A percentile compares a stretch with the other conserved stretches of the same genome.
Conservation (phyloP, 2,113 vertebrate genomes). For the Aptenodytes forsteri region DNA sequence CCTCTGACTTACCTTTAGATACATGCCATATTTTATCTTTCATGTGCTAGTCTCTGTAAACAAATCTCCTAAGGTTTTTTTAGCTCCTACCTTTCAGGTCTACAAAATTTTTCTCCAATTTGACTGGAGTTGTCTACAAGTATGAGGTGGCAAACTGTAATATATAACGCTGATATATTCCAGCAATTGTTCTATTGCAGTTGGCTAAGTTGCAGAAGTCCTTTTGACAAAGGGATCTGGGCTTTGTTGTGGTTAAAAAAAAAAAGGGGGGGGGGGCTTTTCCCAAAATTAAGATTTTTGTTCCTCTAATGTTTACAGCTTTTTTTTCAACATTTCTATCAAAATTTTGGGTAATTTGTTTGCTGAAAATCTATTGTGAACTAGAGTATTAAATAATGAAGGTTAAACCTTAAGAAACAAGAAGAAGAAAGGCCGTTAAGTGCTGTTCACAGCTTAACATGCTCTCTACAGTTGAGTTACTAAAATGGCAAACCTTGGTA, state of each 20-base stretch:
- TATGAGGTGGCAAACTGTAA: background rate
- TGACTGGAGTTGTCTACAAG: background rate
- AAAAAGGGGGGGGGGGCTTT: background rate
- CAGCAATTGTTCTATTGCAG: background rate
- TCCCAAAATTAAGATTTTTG: background rate
- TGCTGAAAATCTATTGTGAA: background rate
- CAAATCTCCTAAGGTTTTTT: background rate
- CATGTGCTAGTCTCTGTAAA: background rate
- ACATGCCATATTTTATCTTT: background rate
- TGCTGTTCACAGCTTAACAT: background rate
- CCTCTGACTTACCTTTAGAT: background rate
- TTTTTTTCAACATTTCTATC: background rate
- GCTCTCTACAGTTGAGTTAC: background rate
- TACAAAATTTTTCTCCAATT: background rate
- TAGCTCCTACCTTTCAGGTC: background rate
- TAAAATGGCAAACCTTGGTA: background rate
- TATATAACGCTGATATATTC: background rate
- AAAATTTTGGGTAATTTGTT: background rate
- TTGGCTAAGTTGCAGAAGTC: background rate
- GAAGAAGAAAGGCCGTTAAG: background rate
- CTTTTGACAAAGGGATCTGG: background rate
- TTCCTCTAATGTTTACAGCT: background rate
- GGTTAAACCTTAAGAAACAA: background rate
- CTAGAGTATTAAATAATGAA: background rate
- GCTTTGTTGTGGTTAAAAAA: background rate